These are phyloP conservation scores for Synodontis membranacea DNA, from an alignment of 2,113 vertebrate genomes.

Conservation along the genomic window DNA sequence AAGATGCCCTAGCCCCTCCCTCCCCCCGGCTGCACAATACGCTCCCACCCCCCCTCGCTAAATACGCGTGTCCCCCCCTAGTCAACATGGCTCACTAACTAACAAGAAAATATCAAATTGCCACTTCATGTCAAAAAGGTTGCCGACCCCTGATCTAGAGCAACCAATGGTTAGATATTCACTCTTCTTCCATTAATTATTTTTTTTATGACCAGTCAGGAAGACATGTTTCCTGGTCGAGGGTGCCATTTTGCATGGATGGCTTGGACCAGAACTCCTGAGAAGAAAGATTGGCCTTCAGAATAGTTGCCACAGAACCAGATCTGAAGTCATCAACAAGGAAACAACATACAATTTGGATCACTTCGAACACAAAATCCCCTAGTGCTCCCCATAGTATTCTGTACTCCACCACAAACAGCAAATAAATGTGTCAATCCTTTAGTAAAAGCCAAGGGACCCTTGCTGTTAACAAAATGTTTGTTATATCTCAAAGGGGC, in stretches of 20 bases:
- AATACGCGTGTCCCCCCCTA: no score
- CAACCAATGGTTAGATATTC: slow-evolving; percentile 46
- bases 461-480: slow-evolving; percentile 70
- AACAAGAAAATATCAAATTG: no score
- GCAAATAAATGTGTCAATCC: slow-evolving; percentile 59
- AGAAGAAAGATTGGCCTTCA: slow-evolving; percentile 42
- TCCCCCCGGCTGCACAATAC: no score
- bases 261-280: neutral
- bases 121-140: no score
- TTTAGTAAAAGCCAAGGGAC: slow-evolving; percentile 69
- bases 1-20: no score
- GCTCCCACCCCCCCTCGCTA: no score
- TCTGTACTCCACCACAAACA: slow-evolving; percentile 56
- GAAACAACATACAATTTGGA: neutral
- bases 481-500: slow-evolving; percentile 60
- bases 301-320: neutral
- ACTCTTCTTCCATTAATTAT: slow-evolving; percentile 53
- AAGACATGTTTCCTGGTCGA: slow-evolving; percentile 49
- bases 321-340: neutral
- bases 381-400: neutral
- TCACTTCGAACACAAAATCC: slow-evolving; percentile 37
- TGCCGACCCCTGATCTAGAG: no score
- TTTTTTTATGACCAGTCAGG: slow-evolving; percentile 48
- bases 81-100: no score
- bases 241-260: slow-evolving; percentile 32